phyloP scores from a whole-genome alignment of 1,140 invertebrate species.

The Camponotus floridanus region DNA sequence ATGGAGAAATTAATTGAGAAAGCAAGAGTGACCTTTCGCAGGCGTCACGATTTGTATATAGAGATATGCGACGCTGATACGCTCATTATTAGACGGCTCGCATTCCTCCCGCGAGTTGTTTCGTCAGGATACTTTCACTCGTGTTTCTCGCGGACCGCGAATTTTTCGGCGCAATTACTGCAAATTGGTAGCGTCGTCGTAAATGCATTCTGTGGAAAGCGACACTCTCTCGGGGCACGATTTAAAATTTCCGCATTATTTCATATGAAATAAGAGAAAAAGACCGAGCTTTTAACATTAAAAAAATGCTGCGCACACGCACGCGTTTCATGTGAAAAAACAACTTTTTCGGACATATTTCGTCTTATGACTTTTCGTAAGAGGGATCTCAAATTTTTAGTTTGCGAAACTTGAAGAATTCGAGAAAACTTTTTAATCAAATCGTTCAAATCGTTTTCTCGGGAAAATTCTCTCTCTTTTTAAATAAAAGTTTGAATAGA shows the following conservation, averaged over 20 bases:
- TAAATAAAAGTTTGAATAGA: background rate
- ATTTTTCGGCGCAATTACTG: constrained; percentile 40
- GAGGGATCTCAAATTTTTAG: background rate
- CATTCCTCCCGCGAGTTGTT: constrained; percentile 20
- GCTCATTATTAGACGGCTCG: constrained; percentile 18
- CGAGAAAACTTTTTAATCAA: constrained; percentile 34
- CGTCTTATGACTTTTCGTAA: too few species aligned
- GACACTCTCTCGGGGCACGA: background rate
- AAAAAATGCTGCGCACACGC: background rate
- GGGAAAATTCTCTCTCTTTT: background rate
- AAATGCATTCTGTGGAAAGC: background rate
- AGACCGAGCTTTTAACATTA: background rate
- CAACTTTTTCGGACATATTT: background rate
- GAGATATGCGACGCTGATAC: background rate
- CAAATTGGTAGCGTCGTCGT: background rate
- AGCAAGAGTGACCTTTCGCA: constrained; percentile 59
- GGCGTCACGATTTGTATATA: constrained; percentile 36
- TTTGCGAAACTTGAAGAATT: background rate
- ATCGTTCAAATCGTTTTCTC: background rate
- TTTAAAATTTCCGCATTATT: constrained; percentile 22
- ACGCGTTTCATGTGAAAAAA: background rate
- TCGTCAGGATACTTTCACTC: constrained; percentile 52
- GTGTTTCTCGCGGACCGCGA: background rate
- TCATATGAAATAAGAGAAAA: background rate
- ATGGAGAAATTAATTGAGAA: constrained; percentile 54